Percentiles rank a stretch among this genome's conserved stretches.
These are phyloP conservation scores for Microcebus griseorufus DNA, from an alignment of 2,113 vertebrate species.

Conservation along the genomic window DNA sequence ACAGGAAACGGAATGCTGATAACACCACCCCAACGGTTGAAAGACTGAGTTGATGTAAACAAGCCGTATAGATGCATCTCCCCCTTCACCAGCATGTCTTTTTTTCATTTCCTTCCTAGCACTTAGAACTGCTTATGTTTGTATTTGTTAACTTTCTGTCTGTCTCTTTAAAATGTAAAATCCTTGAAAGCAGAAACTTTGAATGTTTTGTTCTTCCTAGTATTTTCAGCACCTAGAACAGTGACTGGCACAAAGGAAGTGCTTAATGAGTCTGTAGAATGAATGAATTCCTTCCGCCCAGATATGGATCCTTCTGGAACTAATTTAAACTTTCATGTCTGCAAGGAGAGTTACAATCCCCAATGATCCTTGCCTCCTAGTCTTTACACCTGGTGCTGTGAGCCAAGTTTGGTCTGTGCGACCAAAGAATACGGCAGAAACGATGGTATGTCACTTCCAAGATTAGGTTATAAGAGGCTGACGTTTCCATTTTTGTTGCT, in stretches of 20 bases:
- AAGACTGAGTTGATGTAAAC: neutral
- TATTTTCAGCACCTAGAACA: conserved; percentile 63
- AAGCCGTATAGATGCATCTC: fast-evolving
- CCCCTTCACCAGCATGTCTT: too few relatives aligned
- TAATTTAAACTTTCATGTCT: neutral
- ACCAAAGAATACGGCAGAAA: neutral
- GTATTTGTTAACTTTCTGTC: neutral
- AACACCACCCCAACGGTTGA: neutral
- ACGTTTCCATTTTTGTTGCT: neutral
- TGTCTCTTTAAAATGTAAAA: neutral
- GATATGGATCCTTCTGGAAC: conserved; percentile 24
- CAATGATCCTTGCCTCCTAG: neutral
- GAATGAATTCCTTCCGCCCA: neutral
- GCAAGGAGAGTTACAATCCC: neutral
- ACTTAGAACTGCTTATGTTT: neutral
- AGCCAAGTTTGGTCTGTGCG: neutral
- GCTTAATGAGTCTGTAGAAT: neutral
- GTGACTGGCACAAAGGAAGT: conserved; percentile 29
- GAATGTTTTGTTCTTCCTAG: neutral
- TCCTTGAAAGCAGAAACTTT: neutral
- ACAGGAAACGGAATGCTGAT: neutral
- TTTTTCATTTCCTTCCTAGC: neutral
- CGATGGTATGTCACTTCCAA: neutral
- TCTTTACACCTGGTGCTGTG: neutral
- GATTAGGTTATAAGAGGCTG: neutral